Conservation (phyloP, 2,797 vertebrate species). For the Sebastes itinus region DNA sequence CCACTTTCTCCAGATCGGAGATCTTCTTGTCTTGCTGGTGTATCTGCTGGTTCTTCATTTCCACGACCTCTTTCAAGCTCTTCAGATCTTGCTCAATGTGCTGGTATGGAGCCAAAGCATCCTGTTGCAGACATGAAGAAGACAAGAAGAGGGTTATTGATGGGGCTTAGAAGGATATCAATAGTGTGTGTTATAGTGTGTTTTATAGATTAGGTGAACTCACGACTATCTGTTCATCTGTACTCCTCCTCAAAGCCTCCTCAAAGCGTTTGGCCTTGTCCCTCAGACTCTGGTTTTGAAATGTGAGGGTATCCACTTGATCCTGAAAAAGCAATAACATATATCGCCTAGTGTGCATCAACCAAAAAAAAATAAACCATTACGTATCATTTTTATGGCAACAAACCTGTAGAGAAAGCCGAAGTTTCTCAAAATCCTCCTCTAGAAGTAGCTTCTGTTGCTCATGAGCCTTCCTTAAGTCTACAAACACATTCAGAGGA, state of each 20-base stretch:
- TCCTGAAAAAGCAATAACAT: slow-evolving; percentile 80
- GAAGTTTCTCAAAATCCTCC: slow-evolving; percentile 91
- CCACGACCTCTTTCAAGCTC: slow-evolving; percentile 93
- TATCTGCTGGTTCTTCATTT: slow-evolving; percentile 98
- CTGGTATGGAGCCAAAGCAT: slow-evolving; percentile 91
- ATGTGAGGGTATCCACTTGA: slow-evolving; percentile 95
- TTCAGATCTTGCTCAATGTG: slow-evolving; percentile 95
- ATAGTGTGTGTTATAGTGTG: not conserved
- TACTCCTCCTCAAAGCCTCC: slow-evolving; percentile 93
- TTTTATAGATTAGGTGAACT: slow-evolving; percentile 6
- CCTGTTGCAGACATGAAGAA: slow-evolving; percentile 73
- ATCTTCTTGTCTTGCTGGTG: slow-evolving; percentile 97
- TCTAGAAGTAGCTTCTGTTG: slow-evolving; percentile 91
- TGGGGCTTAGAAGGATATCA: not conserved
- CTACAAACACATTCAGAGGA: slow-evolving; percentile 70
- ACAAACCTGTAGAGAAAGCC: slow-evolving; percentile 91
- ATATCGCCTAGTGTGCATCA: not conserved
- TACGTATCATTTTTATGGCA: not conserved
- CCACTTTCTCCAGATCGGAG: slow-evolving; percentile 94
- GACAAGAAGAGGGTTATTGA: not conserved
- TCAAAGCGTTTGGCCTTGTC: slow-evolving; percentile 96
- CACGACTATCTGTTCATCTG: slow-evolving; percentile 94
- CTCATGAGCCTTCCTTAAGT: slow-evolving; percentile 89
- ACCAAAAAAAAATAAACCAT: not conserved
- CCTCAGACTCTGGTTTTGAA: slow-evolving; percentile 92